These are phyloP conservation scores for Alethe castanea DNA, from an alignment of 2,113 vertebrate genomes.

Conservation along the genomic window DNA sequence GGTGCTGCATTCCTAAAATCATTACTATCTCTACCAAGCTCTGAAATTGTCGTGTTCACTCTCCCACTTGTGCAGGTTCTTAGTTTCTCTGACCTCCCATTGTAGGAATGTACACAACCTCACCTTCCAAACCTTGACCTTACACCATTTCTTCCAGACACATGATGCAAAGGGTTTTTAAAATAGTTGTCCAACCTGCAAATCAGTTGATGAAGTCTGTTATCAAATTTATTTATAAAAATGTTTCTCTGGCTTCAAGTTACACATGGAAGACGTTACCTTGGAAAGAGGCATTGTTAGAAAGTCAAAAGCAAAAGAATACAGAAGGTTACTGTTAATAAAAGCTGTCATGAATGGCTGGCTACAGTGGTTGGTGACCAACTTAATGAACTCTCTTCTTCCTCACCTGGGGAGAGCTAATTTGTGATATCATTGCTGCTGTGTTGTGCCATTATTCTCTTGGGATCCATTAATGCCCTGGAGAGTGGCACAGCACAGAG, in stretches of 20 bases:
- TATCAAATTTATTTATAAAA: conserved; percentile 8
- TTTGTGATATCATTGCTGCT: background rate
- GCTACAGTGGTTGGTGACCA: background rate
- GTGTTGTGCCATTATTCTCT: background rate
- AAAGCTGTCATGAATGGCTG: background rate
- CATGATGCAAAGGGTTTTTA: background rate
- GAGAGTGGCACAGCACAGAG: background rate
- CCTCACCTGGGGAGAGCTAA: background rate
- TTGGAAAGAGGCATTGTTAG: background rate
- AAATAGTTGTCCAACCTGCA: background rate
- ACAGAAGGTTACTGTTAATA: background rate
- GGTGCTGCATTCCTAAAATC: background rate
- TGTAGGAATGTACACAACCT: background rate
- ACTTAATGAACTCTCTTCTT: background rate
- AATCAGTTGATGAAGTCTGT: conserved; percentile 1
- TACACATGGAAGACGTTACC: background rate
- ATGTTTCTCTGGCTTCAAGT: background rate
- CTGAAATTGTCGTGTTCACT: background rate
- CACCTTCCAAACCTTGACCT: background rate
- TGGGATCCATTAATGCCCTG: background rate
- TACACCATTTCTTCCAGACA: background rate
- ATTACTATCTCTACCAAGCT: background rate
- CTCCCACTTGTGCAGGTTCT: background rate
- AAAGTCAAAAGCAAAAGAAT: background rate
- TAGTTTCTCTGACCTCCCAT: background rate